Evolutionary conservation across 2,797 vertebrate genomes (phyloP).

Genomic region (Lepilemur septentrionalis): DNA sequence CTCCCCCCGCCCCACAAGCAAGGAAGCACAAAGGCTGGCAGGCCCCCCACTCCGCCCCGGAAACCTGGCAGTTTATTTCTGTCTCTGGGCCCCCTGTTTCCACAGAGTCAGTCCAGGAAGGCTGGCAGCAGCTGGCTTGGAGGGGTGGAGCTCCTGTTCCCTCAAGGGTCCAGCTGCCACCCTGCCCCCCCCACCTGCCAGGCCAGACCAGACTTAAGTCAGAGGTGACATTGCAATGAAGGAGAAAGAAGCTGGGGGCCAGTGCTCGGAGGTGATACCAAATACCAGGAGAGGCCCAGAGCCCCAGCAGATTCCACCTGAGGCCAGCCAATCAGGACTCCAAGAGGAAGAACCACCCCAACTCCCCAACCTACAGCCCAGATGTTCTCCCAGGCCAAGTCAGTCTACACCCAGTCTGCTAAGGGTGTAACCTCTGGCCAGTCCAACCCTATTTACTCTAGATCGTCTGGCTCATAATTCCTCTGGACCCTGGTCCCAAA

Average conservation of each 20-base stretch:
- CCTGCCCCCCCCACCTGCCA: conserved; percentile 58
- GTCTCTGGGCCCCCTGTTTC: conserved; percentile 80
- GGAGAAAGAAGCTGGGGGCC: not conserved
- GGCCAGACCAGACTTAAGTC: conserved; percentile 40
- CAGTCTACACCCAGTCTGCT: not conserved
- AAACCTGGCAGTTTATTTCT: conserved; percentile 80
- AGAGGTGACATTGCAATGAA: conserved; percentile 62
- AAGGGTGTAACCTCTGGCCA: conserved; percentile 10
- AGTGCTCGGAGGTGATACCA: not conserved
- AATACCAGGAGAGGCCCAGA: not conserved
- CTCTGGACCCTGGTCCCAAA: conserved; percentile 42
- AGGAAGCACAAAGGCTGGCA: conserved; percentile 59
- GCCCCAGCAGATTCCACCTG: not conserved
- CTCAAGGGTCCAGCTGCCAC: conserved; percentile 77
- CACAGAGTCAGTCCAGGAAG: conserved; percentile 78
- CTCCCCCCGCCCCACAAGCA: not conserved
- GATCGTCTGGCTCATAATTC: conserved; percentile 30
- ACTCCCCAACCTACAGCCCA: not conserved
- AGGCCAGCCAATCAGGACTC: not conserved
- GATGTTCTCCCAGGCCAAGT: conserved; percentile 34
- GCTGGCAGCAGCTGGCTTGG: conserved; percentile 79
- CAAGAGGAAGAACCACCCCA: not conserved
- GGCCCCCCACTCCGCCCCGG: conserved; percentile 62
- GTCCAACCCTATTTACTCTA: conserved; percentile 31
- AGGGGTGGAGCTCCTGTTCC: conserved; percentile 67